phyloP scores from a whole-genome alignment of 2,888 invertebrate species.

The Acrocyrtus sp. region DNA sequence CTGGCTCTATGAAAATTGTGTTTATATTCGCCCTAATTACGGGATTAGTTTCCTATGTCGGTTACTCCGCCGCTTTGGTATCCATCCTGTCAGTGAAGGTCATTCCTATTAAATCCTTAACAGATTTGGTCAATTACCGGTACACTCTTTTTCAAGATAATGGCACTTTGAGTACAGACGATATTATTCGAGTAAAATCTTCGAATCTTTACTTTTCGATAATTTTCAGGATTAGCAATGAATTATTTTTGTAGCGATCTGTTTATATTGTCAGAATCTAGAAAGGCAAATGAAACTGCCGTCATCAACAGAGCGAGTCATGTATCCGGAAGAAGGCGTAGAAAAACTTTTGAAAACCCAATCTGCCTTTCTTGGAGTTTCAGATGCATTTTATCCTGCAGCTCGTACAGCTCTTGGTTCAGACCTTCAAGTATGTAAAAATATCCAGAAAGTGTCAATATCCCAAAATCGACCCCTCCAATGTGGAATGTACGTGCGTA shows the following conservation, averaged over 20 bases:
- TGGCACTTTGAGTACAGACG: constrained; percentile 38
- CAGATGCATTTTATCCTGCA: constrained; percentile 51
- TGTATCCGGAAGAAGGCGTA: constrained; percentile 14
- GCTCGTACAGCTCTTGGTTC: neutral
- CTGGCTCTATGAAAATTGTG: constrained; percentile 54
- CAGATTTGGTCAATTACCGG: constrained; percentile 39
- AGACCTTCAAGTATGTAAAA: constrained; percentile 28
- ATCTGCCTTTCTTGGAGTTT: constrained; percentile 44
- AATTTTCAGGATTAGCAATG: neutral
- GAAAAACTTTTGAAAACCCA: constrained; percentile 19
- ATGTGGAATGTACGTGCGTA: constrained; percentile 51
- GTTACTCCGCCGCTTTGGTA: constrained; percentile 56
- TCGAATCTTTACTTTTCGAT: too few relatives aligned
- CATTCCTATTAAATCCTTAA: constrained; percentile 40
- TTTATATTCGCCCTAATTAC: constrained; percentile 54
- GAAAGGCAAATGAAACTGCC: constrained; percentile 2
- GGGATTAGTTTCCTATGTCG: constrained; percentile 51
- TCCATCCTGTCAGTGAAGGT: constrained; percentile 56
- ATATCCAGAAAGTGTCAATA: constrained; percentile 36
- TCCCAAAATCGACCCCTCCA: constrained; percentile 40
- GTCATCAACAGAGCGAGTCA: constrained; percentile 6
- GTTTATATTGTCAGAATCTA: too few relatives aligned
- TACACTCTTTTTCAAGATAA: constrained; percentile 53
- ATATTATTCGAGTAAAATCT: constrained; percentile 40
- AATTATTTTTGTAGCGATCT: neutral